A percentile compares a stretch with the other conserved stretches of the same genome.
Evolutionary conservation across 1,140 invertebrate species (phyloP).

Genomic region (Drosophila kurseongensis): DNA sequence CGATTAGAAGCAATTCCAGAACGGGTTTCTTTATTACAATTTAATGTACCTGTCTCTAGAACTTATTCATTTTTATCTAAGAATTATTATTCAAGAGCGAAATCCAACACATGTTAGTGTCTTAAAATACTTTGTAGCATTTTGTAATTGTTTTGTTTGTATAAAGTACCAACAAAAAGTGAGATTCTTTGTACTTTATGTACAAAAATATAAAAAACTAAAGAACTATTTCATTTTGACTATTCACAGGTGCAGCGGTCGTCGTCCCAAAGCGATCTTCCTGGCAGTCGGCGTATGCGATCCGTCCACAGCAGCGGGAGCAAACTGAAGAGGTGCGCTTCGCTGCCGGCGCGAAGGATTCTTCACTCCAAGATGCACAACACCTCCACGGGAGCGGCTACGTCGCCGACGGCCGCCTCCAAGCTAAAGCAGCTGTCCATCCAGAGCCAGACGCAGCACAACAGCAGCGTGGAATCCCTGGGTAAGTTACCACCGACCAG

Average conservation of each 20-base stretch:
- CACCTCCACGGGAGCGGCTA: conserved; percentile 20
- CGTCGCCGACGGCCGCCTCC: conserved; percentile 39
- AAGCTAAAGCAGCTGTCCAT: conserved; percentile 47
- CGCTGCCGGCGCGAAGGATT: conserved; percentile 84
- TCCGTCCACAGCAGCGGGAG: conserved; percentile 78
- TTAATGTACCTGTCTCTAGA: too few species aligned
- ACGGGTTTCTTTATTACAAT: too few species aligned
- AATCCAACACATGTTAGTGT: too few species aligned
- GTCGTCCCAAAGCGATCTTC: conserved; percentile 85
- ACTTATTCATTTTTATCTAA: too few species aligned
- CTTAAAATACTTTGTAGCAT: too few species aligned
- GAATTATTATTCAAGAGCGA: too few species aligned
- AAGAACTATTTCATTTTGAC: not conserved
- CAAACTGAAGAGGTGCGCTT: conserved; percentile 86
- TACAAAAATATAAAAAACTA: too few species aligned
- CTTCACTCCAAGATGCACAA: conserved; percentile 54
- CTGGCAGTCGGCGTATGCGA: conserved; percentile 82
- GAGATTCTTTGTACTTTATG: too few species aligned
- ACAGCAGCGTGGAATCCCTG: conserved; percentile 79
- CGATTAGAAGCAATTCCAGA: too few species aligned
- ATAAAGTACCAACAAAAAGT: too few species aligned
- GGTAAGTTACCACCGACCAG: conserved; percentile 57
- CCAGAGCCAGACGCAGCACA: conserved; percentile 53
- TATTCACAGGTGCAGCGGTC: conserved; percentile 84
- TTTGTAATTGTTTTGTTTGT: too few species aligned